Percentiles rank a stretch among this genome's conserved stretches.
Evolutionary conservation across 1,140 invertebrate genomes (phyloP).

Genomic region (Mamestra configurata): DNA sequence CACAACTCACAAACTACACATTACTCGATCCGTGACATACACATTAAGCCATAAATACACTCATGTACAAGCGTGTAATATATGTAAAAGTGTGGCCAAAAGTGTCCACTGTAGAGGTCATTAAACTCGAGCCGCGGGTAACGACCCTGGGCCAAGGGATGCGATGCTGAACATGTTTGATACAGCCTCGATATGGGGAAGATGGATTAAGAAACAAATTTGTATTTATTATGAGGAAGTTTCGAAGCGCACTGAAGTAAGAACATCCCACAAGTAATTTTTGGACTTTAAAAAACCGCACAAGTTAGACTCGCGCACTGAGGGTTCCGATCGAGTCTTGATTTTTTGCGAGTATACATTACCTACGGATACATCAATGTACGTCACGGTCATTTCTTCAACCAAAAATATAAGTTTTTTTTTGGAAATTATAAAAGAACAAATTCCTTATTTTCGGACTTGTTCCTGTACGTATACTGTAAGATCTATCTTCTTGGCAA

Average conservation of each 20-base stretch:
- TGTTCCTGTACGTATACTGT: too few species aligned
- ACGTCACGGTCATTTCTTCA: too few species aligned
- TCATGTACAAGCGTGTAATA: background rate
- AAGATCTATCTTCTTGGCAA: too few species aligned
- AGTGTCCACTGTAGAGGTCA: background rate
- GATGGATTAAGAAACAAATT: background rate
- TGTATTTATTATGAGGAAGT: background rate
- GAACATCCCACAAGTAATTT: too few species aligned
- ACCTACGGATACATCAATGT: too few species aligned
- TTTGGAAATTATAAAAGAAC: too few species aligned
- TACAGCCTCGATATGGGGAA: background rate
- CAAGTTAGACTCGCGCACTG: too few species aligned
- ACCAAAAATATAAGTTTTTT: too few species aligned
- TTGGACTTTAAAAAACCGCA: too few species aligned
- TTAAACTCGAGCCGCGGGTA: background rate
- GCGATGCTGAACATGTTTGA: background rate
- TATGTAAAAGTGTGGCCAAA: slow-evolving; percentile 24
- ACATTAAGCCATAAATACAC: slow-evolving; percentile 13
- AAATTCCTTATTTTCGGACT: too few species aligned
- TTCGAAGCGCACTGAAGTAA: background rate
- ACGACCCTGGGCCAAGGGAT: background rate
- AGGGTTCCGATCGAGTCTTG: too few species aligned
- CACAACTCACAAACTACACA: background rate
- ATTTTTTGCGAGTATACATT: too few species aligned
- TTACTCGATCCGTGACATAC: slow-evolving; percentile 7